Base-by-base conservation (phyloP, 2,113 vertebrate genomes). In the Pycnonotus jocosus region DNA sequence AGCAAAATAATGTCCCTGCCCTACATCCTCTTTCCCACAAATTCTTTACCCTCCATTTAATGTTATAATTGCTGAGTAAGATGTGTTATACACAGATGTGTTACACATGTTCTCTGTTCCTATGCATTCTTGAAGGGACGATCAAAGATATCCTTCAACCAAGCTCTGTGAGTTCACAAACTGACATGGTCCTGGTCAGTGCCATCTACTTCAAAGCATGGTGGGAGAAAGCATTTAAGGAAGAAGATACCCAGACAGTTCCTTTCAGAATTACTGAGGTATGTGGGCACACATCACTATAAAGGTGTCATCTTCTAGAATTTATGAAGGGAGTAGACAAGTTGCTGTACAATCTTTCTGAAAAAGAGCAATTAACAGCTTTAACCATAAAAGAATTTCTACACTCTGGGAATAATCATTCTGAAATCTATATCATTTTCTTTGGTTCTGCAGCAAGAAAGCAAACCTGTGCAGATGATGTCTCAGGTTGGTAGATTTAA, bases 61-160 rank as follows among this genome's bases (percentile, higher is more conserved):
- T 2, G 1, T n/a, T 68, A 33, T 37, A 65, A 87, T 37, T 95
- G 38, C 6, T 44, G 76, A 60, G 58, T 37, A 56, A 85, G 50
- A 77, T 28, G 30, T 73, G 17, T 74, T 80, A 53, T 66, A 66
- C 15, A 56, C 5, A 64, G 37, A 45, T 15, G 11, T 37, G 9
- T 62, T 72, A 57, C 13, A 65, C 1, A 25, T n/a, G 7, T 71
- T 95, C 44, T 94, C 9, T 88, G 48, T 72, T 69, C 66, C 44
- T 56, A 15, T 78, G 27, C 35, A 24, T 81, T 94, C 33, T 89
- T 76, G 56, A 84, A 99, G 99, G 97, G 92, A 98, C 98, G 61
- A 99, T 99, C 82, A 98, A 97, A 96, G 97, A 98, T 9, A 95
- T 99, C 47, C 96, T 99, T 61, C 97, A 97, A 33, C 90, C 95